Base-by-base conservation (phyloP, 2,797 vertebrate genomes). In the Oreortyx pictus region DNA sequence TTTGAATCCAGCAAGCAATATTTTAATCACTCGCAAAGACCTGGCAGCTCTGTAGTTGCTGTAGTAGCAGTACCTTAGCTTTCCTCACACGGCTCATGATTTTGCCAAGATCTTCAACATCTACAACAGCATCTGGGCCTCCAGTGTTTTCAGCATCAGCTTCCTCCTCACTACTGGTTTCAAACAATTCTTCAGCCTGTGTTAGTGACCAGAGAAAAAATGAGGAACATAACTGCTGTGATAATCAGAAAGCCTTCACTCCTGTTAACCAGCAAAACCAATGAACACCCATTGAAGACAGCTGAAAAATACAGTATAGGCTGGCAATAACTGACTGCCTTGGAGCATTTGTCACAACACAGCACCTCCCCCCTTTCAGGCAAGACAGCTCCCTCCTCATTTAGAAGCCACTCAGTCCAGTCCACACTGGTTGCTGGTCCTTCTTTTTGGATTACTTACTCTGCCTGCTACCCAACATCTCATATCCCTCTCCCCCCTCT, bases 101-200 rank as follows among this genome's bases (percentile, higher is more conserved):
- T 71, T 93, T 97, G 61, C 99, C 99, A 2, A 99, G 97, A 96
- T 99, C 99, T 94, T 99, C 99, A 81, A 99, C 96, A 78, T 99
- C 99, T 0, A 99, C 62, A 33, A 99, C 97, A 3, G 97, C 96
- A 27, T 91, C 95, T 0, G 80, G 70, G n/a, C 60, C 93, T 31
- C 82, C 95, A 64, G 94, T 97, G 37, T 97, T 97, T 5, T 95
- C 95, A 12, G 33, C 44, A 11, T 83, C 95, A 3, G 97, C 97
- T 44, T 98, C 98, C 1, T 98, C 98, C 72, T 99, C 99, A 2
- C 98, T 99, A 91, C 98, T 98, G 87, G 98, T 98, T 97, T 99
- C 98, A 47, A 98, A 93, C 23, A 94, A 50, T 31, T 97, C 97
- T 20, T 97, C 97, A 78, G 94, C 86, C 97, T 97, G 61, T 5